Base-by-base conservation (phyloP, 1,140 invertebrate species). In the Brachionus manjavacas region DNA sequence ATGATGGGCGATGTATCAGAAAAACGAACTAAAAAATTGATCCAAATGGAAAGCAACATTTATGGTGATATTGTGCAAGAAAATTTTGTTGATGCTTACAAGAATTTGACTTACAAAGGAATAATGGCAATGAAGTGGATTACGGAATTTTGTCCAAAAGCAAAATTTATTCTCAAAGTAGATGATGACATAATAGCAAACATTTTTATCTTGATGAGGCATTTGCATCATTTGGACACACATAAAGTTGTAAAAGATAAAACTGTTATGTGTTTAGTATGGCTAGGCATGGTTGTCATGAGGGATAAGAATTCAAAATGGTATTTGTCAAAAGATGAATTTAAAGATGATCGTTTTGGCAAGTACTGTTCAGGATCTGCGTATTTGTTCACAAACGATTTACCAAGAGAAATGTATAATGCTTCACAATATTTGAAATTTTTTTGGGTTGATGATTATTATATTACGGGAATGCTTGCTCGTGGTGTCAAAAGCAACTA, bases 101-200 rank as follows among this genome's bases (percentile, higher is more conserved):
- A 91, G 87, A 95, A 95, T 89, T 89, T 96, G 6, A 95, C 94
- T n/a, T 93, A 93, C 85, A 96, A 96, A 89, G 94, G 95, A 87
- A 87, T 94, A 0, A 95, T 95, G 94, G 94, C 94, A 0, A 87
- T 95, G 31, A 91, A 92, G 86, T 96, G 94, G 94, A 92, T 92
- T 0, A 87, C 90, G 1, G 88, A 88, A 11, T 89, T 91, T 85
- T 95, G 94, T 87, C 85, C 86, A 9, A 88, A 91, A 25, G 90
- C 91, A 1, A 89, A 92, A 81, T 94, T 91, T 86, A 91, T 95
- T 14, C 91, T 95, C 9, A 96, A 96, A 91, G 92, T 94, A 88
- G 94, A 96, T 23, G 86, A 86, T 72, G 86, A 86, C 43, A 85
- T 86, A 20, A 39, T 86, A 35, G 46, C 84, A 28, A 85, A 86